Evolutionary conservation across 2,888 invertebrate genomes (phyloP).

Genomic region (Lithophane semibrunnea): DNA sequence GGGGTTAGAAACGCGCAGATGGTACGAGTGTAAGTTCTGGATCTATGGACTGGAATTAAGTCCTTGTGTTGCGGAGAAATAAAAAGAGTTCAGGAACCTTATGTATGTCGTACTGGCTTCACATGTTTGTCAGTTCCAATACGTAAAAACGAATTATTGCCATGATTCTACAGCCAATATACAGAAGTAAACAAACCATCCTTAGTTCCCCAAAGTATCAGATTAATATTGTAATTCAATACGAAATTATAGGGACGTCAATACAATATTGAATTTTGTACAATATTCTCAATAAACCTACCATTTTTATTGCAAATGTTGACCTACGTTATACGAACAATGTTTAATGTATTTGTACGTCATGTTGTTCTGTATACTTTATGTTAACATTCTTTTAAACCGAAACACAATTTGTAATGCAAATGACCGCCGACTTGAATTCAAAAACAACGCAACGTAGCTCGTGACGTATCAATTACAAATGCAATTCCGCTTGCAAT

Average conservation of each 20-base stretch:
- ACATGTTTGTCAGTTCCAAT: too few species aligned
- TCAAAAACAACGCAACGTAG: slow-evolving; percentile 35
- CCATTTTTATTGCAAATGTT: slow-evolving; percentile 39
- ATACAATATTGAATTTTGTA: neutral
- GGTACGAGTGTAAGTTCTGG: slow-evolving; percentile 18
- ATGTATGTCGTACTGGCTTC: too few species aligned
- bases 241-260: neutral
- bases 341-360: slow-evolving; percentile 44
- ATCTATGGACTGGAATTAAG: slow-evolving; percentile 11
- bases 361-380: slow-evolving; percentile 36
- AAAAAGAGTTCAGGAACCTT: neutral
- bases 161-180: neutral
- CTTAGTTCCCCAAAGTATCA: neutral
- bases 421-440: slow-evolving; percentile 45
- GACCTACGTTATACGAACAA: slow-evolving; percentile 30
- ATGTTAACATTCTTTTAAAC: slow-evolving; percentile 47
- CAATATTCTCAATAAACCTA: slow-evolving; percentile 2
- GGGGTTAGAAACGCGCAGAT: slow-evolving; percentile 73
- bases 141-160: neutral
- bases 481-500: slow-evolving; percentile 46
- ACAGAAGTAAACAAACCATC: neutral
- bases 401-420: slow-evolving; percentile 51
- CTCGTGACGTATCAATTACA: slow-evolving; percentile 57
- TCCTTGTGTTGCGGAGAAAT: neutral
- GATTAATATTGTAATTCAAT: neutral